These are phyloP conservation scores for Rhynchomys soricoides DNA, from an alignment of 2,113 vertebrate species.

Conservation along the genomic window DNA sequence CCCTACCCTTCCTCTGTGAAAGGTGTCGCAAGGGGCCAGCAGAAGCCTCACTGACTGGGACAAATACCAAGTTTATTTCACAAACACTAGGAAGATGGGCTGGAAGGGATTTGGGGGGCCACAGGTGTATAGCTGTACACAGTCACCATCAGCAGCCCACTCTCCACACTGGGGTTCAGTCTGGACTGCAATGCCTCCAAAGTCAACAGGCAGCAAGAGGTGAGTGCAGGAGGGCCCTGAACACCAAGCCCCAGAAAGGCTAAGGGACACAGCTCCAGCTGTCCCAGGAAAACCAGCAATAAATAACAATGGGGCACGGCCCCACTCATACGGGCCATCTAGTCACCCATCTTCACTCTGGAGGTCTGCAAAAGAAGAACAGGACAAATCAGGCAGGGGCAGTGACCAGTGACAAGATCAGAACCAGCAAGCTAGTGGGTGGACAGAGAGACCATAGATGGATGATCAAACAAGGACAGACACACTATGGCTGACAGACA, in stretches of 20 bases:
- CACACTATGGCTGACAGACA: neutral
- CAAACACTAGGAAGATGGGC: constrained; percentile 80
- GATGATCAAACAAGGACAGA: neutral
- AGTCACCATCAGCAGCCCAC: neutral
- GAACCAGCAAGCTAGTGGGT: neutral
- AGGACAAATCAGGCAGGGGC: constrained; percentile 61
- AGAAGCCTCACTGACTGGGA: constrained; percentile 61
- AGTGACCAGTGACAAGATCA: constrained; percentile 3
- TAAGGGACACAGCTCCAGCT: constrained; percentile 74
- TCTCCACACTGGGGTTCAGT: constrained; percentile 59
- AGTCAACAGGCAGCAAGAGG: neutral
- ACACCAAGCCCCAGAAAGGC: constrained; percentile 61
- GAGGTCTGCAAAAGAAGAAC: constrained; percentile 90
- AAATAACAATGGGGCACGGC: constrained; percentile 86
- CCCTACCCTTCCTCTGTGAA: constrained; percentile 28
- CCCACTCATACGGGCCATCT: constrained; percentile 74
- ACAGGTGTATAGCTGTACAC: neutral
- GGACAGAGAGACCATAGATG: neutral
- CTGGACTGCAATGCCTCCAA: constrained; percentile 44
- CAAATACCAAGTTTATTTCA: constrained; percentile 87
- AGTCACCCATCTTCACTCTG: constrained; percentile 99
- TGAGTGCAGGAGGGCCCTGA: constrained; percentile 60
- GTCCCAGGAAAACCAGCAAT: constrained; percentile 86
- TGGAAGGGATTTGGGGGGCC: neutral
- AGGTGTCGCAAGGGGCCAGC: constrained; percentile 29